Conservation (phyloP, 2,888 invertebrate species). For the Liopterus haemorrhoidalis region DNA sequence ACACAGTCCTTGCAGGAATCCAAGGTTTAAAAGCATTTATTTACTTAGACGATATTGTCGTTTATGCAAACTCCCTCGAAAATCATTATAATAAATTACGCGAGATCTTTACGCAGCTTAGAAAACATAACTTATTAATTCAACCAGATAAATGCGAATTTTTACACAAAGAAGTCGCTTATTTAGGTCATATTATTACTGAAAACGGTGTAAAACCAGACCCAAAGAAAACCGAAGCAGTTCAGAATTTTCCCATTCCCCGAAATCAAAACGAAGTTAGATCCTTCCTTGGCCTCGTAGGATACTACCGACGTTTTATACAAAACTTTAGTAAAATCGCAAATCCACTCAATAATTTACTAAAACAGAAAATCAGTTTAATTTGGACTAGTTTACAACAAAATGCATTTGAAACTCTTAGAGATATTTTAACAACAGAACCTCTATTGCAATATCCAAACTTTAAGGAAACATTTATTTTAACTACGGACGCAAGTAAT, state of each 20-base stretch:
- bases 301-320: slow-evolving; percentile 10
- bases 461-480: slow-evolving; percentile 29
- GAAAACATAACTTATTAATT: slow-evolving; percentile 18
- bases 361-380: slow-evolving; percentile 14
- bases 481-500: slow-evolving; percentile 32
- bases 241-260: neutral
- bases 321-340: slow-evolving; percentile 16
- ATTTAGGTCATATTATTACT: slow-evolving; percentile 31
- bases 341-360: slow-evolving; percentile 14
- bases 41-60: slow-evolving; percentile 38
- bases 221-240: neutral
- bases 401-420: slow-evolving; percentile 37
- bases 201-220: neutral
- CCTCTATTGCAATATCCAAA: slow-evolving; percentile 23
- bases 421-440: slow-evolving; percentile 20
- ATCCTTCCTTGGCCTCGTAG: neutral
- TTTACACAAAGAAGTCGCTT: slow-evolving; percentile 28
- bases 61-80: slow-evolving; percentile 31
- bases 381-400: slow-evolving; percentile 26
- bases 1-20: slow-evolving; percentile 36
- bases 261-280: neutral
- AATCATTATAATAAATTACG: slow-evolving; percentile 18
- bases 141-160: slow-evolving; percentile 27
- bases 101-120: slow-evolving; percentile 22
- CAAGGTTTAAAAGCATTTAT: slow-evolving; percentile 36